Percentiles rank a stretch among this genome's conserved stretches.
phyloP scores from a whole-genome alignment of 1,140 invertebrate species.

The Probaryconus sp. region DNA sequence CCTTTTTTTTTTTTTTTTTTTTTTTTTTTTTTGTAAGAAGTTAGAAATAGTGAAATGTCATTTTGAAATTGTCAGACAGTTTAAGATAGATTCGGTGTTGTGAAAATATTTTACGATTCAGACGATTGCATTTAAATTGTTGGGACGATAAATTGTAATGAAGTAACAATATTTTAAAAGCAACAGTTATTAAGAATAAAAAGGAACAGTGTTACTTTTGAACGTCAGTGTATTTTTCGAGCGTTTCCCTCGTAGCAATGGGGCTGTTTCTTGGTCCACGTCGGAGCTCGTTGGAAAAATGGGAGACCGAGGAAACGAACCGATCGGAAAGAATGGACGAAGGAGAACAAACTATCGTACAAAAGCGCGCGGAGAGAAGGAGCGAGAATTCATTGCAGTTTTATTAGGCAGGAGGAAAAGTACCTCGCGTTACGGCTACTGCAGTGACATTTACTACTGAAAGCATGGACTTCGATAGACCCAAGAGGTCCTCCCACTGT shows the following conservation, averaged over 20 bases:
- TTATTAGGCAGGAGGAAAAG: slow-evolving; percentile 57
- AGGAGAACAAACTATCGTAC: too few relatives aligned
- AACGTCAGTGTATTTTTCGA: slow-evolving; percentile 45
- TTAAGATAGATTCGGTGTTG: too few relatives aligned
- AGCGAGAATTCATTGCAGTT: slow-evolving; percentile 50
- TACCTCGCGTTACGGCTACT: slow-evolving; percentile 49
- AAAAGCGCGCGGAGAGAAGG: slow-evolving; percentile 1
- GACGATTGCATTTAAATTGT: too few relatives aligned
- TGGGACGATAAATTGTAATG: too few relatives aligned
- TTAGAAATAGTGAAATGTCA: too few relatives aligned
- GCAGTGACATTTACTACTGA: slow-evolving; percentile 51
- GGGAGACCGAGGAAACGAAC: slow-evolving; percentile 34
- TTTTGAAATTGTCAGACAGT: too few relatives aligned
- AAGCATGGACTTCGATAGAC: slow-evolving; percentile 29
- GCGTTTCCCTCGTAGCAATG: slow-evolving; percentile 19
- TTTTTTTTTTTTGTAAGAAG: too few relatives aligned
- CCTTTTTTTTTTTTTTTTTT: too few relatives aligned
- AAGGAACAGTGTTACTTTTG: too few relatives aligned
- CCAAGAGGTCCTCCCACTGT: slow-evolving; percentile 29
- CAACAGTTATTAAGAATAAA: too few relatives aligned
- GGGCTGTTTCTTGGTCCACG: slow-evolving; percentile 29
- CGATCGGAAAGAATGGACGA: slow-evolving; percentile 36
- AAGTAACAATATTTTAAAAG: too few relatives aligned
- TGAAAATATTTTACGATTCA: too few relatives aligned
- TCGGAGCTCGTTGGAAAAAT: slow-evolving; percentile 20